These are phyloP conservation scores for Cotesia vestalis DNA, from an alignment of 1,140 invertebrate genomes.

Conservation along the genomic window DNA sequence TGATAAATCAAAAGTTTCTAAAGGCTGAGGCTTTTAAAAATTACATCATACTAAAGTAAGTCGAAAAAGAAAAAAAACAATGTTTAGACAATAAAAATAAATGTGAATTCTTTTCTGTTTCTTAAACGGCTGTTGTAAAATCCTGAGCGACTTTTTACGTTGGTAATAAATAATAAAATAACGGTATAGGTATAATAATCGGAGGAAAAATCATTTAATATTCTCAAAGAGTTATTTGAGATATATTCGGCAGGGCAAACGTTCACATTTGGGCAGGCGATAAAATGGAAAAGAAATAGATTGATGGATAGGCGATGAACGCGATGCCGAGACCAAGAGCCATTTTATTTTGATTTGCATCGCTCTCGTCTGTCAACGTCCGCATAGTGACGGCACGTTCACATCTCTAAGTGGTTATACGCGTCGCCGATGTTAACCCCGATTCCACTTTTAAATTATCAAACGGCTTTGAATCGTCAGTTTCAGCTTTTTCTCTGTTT, in stretches of 20 bases:
- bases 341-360: slow-evolving; percentile 39
- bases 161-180: no score
- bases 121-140: no score
- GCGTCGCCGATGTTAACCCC: slow-evolving; percentile 8
- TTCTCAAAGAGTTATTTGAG: slow-evolving; percentile 3
- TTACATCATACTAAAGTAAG: no score
- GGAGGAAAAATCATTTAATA: slow-evolving; percentile 15
- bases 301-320: slow-evolving; percentile 33
- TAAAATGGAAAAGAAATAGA: not conserved
- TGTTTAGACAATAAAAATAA: no score
- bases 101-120: no score
- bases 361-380: slow-evolving; percentile 35
- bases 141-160: no score
- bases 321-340: slow-evolving; percentile 25
- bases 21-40: no score
- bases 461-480: not conserved
- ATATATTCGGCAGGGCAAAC: slow-evolving; percentile 1
- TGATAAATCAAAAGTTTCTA: no score
- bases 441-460: not conserved
- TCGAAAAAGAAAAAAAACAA: no score
- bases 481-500: no score
- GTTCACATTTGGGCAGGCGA: not conserved
- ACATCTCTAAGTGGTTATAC: slow-evolving; percentile 6
- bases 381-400: slow-evolving; percentile 24
- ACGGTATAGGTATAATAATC: not conserved